A percentile compares a stretch with the other conserved stretches of the same genome.
Conservation (phyloP, 2,888 invertebrate genomes). For the Leucophenga maculata region DNA sequence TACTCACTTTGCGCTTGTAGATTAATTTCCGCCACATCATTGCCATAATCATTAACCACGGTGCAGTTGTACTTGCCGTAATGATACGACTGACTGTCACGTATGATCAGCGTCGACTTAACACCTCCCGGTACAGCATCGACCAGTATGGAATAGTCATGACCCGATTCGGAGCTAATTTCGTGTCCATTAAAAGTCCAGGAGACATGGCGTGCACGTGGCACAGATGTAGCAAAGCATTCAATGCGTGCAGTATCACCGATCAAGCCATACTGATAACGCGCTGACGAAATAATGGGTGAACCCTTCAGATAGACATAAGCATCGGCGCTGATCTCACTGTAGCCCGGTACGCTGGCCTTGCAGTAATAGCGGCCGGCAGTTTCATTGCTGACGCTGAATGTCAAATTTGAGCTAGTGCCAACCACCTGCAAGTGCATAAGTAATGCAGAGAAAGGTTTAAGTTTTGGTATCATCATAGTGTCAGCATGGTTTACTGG, state of each 20-base stretch:
- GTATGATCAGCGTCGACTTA: slow-evolving; percentile 90
- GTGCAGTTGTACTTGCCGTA: slow-evolving; percentile 96
- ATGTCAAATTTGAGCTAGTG: slow-evolving; percentile 83
- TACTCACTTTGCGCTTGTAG: slow-evolving; percentile 90
- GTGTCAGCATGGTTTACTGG: too few species aligned
- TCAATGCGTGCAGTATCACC: slow-evolving; percentile 88
- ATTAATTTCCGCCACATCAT: slow-evolving; percentile 86
- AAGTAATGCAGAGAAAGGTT: not conserved
- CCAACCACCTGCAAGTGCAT: slow-evolving; percentile 77
- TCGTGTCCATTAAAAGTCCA: slow-evolving; percentile 92
- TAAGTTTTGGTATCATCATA: too few species aligned
- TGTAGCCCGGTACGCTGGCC: slow-evolving; percentile 89
- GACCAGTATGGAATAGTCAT: slow-evolving; percentile 83
- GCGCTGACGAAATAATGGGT: slow-evolving; percentile 85
- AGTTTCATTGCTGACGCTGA: slow-evolving; percentile 84
- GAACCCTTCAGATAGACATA: slow-evolving; percentile 86
- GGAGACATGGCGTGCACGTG: slow-evolving; percentile 87
- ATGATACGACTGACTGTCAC: slow-evolving; percentile 88
- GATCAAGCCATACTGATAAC: slow-evolving; percentile 86
- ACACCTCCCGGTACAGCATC: slow-evolving; percentile 84
- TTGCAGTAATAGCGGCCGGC: slow-evolving; percentile 92
- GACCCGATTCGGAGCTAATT: slow-evolving; percentile 81
- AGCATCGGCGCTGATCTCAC: slow-evolving; percentile 86
- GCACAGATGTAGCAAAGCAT: slow-evolving; percentile 91
- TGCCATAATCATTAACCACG: slow-evolving; percentile 91